Percentiles rank a stretch among this genome's conserved stretches.
phyloP scores from a whole-genome alignment of 2,888 invertebrate genomes.

The Apamea crenata region DNA sequence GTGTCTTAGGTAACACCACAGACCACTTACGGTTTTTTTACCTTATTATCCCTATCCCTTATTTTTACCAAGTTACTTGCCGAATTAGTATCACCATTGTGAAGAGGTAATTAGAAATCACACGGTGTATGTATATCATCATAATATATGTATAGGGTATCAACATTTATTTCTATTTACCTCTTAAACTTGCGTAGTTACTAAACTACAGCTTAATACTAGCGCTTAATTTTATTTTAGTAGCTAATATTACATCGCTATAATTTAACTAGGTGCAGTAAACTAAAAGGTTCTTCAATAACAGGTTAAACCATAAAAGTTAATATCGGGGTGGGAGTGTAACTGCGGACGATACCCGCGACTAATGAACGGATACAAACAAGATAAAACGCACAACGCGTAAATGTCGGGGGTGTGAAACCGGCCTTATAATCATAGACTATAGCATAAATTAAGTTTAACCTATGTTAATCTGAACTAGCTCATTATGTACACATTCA shows the following conservation, averaged over 20 bases:
- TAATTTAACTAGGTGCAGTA: constrained; percentile 33
- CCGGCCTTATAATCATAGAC: constrained; percentile 7
- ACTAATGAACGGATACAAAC: background rate
- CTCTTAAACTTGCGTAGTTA: constrained; percentile 3
- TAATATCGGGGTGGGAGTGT: constrained; percentile 1
- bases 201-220: constrained; percentile 26
- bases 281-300: constrained; percentile 16
- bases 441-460: no score
- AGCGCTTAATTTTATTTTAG: constrained; percentile 26
- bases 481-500: constrained; percentile 64
- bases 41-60: constrained; percentile 1
- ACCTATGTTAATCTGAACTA: constrained; percentile 53
- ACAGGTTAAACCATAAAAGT: constrained; percentile 7
- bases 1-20: background rate
- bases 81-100: background rate
- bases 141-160: background rate
- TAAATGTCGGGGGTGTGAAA: background rate
- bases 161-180: constrained; percentile 19
- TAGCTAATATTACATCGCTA: constrained; percentile 32
- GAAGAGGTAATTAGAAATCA: constrained; percentile 29
- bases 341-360: constrained; percentile 4
- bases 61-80: constrained; percentile 15
- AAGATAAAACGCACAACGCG: background rate
- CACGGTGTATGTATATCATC: no score
- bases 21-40: background rate